Percentiles rank a stretch among this genome's conserved stretches.
Conservation (phyloP, 92 coral and sea anemone genomes). For the Porites cylindrica region DNA sequence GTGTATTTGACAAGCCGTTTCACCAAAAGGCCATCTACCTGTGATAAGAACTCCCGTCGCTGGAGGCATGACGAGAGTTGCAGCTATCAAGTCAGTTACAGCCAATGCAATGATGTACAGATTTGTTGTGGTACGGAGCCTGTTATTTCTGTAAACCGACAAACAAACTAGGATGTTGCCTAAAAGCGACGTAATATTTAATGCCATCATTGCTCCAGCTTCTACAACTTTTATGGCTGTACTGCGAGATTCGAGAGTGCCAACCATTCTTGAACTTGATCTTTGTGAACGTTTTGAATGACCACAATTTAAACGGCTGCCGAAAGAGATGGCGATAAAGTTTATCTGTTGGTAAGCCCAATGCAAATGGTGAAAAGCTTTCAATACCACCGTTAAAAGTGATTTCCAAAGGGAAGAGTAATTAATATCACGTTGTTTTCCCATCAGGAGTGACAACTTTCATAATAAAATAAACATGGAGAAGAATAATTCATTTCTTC, state of each 20-base stretch:
- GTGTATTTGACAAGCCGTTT: not conserved
- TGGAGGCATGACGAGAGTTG: not conserved
- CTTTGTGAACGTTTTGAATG: no score
- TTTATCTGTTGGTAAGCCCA: no score
- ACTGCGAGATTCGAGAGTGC: not conserved
- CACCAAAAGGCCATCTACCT: not conserved
- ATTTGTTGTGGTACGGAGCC: not conserved
- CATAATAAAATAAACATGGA: no score
- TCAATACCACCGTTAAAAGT: no score
- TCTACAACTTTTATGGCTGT: not conserved
- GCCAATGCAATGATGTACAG: slow-evolving; percentile 1
- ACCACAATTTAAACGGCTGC: no score
- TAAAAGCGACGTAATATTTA: not conserved
- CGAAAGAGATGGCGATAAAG: no score
- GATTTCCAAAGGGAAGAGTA: no score
- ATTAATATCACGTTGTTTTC: no score
- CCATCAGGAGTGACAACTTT: no score
- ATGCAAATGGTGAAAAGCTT: no score
- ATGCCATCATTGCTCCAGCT: not conserved
- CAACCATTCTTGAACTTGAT: not conserved
- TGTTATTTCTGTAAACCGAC: not conserved
- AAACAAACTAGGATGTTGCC: not conserved
- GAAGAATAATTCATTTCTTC: no score
- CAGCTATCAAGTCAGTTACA: not conserved
- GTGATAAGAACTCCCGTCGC: not conserved